These are phyloP conservation scores for Scomber colias DNA, from an alignment of 2,113 vertebrate species.

Conservation along the genomic window DNA sequence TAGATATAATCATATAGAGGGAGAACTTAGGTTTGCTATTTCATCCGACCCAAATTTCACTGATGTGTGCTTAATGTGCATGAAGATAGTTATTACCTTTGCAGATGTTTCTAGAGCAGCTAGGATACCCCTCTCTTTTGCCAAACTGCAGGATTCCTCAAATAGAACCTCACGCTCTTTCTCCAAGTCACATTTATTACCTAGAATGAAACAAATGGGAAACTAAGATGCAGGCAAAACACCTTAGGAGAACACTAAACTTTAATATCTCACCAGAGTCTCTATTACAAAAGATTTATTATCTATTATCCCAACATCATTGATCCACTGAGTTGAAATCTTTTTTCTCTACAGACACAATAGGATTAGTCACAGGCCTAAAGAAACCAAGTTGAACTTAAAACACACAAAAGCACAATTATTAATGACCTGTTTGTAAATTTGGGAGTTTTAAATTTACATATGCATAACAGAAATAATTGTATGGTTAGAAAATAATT, in stretches of 20 bases:
- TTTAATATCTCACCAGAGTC: background rate
- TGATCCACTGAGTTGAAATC: too few relatives aligned
- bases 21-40: background rate
- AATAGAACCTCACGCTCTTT: constrained; percentile 89
- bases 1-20: background rate
- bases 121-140: constrained; percentile 89
- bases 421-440: too few relatives aligned
- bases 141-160: constrained; percentile 90
- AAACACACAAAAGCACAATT: too few relatives aligned
- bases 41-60: background rate
- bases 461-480: too few relatives aligned
- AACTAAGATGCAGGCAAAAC: background rate
- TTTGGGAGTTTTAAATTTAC: too few relatives aligned
- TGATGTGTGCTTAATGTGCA: background rate
- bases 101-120: constrained; percentile 96
- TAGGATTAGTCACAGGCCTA: background rate
- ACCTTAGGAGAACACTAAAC: background rate
- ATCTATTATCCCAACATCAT: too few relatives aligned
- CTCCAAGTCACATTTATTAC: constrained; percentile 93
- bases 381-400: too few relatives aligned
- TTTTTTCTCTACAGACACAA: background rate
- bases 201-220: constrained; percentile 70
- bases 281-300: background rate
- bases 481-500: too few relatives aligned
- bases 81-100: constrained; percentile 54